A percentile compares a stretch with the other conserved stretches of the same genome.
Evolutionary conservation across 2,113 vertebrate genomes (phyloP).

Genomic region (Falco punctatus): DNA sequence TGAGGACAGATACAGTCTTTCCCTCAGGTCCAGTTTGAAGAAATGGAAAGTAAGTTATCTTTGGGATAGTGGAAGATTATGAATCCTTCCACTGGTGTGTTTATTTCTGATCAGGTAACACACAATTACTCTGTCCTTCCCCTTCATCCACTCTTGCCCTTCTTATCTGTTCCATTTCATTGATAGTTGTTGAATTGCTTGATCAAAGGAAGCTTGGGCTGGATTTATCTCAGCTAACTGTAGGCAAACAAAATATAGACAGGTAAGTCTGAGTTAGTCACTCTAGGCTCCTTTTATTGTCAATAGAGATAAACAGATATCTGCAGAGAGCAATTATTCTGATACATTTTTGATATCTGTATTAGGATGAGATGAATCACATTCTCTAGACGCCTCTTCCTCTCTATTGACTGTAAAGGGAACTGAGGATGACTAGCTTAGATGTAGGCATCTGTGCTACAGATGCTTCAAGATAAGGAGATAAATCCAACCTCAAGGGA

Average conservation of each 20-base stretch:
- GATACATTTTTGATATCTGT: constrained; percentile 31
- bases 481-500: constrained; percentile 19
- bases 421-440: neutral
- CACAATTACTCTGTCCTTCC: neutral
- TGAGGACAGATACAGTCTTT: neutral
- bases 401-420: neutral
- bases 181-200: constrained; percentile 18
- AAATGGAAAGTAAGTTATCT: neutral
- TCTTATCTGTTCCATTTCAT: constrained; percentile 16
- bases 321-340: constrained; percentile 51
- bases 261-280: constrained; percentile 46
- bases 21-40: neutral
- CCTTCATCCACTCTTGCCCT: neutral
- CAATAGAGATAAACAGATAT: constrained; percentile 50
- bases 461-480: neutral
- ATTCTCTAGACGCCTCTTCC: neutral
- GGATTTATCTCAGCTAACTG: constrained; percentile 47
- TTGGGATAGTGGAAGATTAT: neutral
- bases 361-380: constrained; percentile 45
- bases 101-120: neutral
- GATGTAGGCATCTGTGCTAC: neutral
- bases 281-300: constrained; percentile 42
- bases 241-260: neutral
- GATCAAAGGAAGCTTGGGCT: constrained; percentile 44
- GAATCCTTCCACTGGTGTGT: neutral